These are phyloP conservation scores for Vidua chalybeata DNA, from an alignment of 2,113 vertebrate genomes.

Conservation along the genomic window DNA sequence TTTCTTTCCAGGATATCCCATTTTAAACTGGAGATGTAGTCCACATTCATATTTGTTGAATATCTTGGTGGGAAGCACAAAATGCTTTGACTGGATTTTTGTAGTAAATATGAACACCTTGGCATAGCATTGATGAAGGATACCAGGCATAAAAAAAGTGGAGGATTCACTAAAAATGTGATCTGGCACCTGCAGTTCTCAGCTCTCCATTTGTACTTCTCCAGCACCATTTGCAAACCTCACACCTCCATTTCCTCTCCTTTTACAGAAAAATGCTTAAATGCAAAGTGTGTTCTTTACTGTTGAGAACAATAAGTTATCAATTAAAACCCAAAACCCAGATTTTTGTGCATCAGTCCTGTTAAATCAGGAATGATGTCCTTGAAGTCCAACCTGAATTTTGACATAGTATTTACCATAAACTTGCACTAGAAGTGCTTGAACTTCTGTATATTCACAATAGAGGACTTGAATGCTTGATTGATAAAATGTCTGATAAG, in stretches of 20 bases:
- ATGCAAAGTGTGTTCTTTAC: background rate
- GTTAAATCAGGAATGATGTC: background rate
- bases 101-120: background rate
- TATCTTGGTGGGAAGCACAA: background rate
- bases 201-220: background rate
- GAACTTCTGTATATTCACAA: background rate
- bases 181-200: background rate
- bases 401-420: background rate
- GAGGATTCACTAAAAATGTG: background rate
- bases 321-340: background rate
- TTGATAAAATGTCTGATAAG: background rate
- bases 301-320: background rate
- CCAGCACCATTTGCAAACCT: background rate
- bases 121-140: background rate
- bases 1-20: background rate
- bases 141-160: background rate
- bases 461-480: background rate
- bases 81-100: background rate
- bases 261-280: background rate
- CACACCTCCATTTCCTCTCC: background rate
- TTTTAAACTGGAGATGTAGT: background rate
- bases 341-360: background rate
- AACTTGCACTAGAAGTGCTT: background rate
- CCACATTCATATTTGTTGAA: background rate
- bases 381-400: background rate